Evolutionary conservation across 2,797 vertebrate species (phyloP), one percentile per base, ranked within the genome.

Genomic region (Adrianichthys oophorus): DNA sequence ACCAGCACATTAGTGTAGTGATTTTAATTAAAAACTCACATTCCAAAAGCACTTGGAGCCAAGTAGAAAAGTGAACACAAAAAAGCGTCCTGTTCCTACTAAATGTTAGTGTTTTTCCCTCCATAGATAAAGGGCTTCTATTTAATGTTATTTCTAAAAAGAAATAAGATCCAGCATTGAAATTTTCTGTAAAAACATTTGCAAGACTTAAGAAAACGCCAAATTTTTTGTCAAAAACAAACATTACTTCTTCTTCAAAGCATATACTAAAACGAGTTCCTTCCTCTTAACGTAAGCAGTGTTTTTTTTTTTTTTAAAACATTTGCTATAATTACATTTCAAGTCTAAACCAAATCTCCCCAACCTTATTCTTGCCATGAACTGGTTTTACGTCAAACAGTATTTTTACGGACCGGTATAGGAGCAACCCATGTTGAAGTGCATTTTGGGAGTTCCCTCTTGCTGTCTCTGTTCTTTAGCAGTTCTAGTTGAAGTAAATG

Each of bases 81-180:
- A 16, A 64, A 54, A 61, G 55, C 49, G 24, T 65, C 52, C 41
- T 50, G 23, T 56, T 32, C 64, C 17, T 68, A 64, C 52, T 55
- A 46, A 56, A 45, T 67, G 45, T 55, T 72, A 46, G 47, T 74
- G 26, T 61, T 78, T 74, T 60, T 58, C 48, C 63, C 48, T 65
- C 51, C 54, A 74, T 77, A 75, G 8, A 51, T 59, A 79, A 90
- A 90, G 87, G 88, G 87, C 88, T 90, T 79, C 62, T 70, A 81
- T 65, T 68, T 84, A 60, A 79, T 74, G 53, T 51, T 10, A 59
- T 47, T 52, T 59, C 42, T 64, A 17, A 61, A 48, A 60, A 70
- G 21, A n/a, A 54, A 67, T 46, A 60, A 64, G 47, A 52, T 48
- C 37, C 29, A 19, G 26, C 48, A 37, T 51, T 60, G 17, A 62